Base-by-base conservation (phyloP, 23 tunicate genomes). In the Clavelina lepadiformis region DNA sequence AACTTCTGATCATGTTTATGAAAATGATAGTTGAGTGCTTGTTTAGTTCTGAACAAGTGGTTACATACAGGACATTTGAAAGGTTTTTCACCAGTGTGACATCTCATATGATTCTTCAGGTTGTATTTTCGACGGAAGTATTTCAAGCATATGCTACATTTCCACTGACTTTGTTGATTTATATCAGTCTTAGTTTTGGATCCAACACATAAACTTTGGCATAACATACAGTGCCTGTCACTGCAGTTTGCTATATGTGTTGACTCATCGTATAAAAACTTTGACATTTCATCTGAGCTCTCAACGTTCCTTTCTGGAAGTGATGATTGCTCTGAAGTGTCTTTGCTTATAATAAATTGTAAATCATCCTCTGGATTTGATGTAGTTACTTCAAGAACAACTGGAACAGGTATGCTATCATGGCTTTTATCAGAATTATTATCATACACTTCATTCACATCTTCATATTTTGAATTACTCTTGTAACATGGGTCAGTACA, bases 31-130 rank as follows among this genome's bases (percentile, higher is more conserved):
- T 56, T 56, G 15, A 56, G 31, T 3, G 61, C 61, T 35, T 56
- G 61, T 56, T 56, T 56, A 3, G 61, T 28, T 1, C 61, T 33
- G 23, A 22, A 56, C 29, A 56, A 56, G 11, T 35, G 28, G 15
- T 56, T 56, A 7, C 61, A 56, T 22, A 7, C 30, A 28, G 29
- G 29, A 35, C 61, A 56, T 35, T 56, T 33, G 23, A 28, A 56
- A 28, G 61, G 61, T 13, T 56, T 56, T 56, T 56, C 61, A 28
- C 61, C 61, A 22, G 61, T n/a, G n/a, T n/a, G n/a, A n/a, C n/a
- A n/a, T n/a, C n/a, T n/a, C n/a, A n/a, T n/a, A n/a, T n/a, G n/a
- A 13, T 56, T 56, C 30, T 56, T 56, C 30, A 56, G 30, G 30
- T 56, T 56, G 61, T 56, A 56, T 24, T 56, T 56, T 22, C 61